A percentile compares a stretch with the other conserved stretches of the same genome.
Evolutionary conservation across 2,797 vertebrate species (phyloP).

Genomic region (Nasua narica): DNA sequence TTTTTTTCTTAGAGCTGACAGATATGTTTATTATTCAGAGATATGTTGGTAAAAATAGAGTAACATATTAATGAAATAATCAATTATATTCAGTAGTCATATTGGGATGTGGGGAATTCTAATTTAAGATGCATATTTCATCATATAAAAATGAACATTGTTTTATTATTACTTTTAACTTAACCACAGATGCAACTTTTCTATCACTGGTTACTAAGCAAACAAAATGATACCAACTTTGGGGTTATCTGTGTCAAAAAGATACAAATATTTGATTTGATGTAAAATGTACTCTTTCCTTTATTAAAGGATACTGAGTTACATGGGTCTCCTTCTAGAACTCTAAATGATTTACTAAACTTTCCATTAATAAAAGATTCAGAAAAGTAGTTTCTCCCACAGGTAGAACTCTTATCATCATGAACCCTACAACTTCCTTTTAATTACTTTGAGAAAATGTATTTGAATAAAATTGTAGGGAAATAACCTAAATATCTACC

Average conservation of each 20-base stretch:
- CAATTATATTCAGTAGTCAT: neutral
- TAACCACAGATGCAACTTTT: neutral
- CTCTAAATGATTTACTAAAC: neutral
- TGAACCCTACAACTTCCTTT: neutral
- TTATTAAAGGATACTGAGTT: slow-evolving; percentile 48
- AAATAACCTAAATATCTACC: neutral
- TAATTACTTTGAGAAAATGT: neutral
- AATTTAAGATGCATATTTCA: neutral
- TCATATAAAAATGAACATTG: neutral
- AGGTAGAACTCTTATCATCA: neutral
- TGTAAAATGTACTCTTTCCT: slow-evolving; percentile 53
- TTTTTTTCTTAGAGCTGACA: neutral
- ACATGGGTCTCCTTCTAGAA: slow-evolving; percentile 28
- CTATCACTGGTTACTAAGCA: neutral
- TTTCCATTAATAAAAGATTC: neutral
- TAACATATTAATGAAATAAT: neutral
- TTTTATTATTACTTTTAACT: neutral
- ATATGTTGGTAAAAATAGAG: neutral
- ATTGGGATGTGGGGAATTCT: neutral
- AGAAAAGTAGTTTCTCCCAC: neutral
- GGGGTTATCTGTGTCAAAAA: neutral
- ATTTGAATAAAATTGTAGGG: neutral
- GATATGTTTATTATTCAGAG: neutral
- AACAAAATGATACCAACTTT: neutral
- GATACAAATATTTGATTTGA: slow-evolving; percentile 53